phyloP scores from a whole-genome alignment of 2,797 vertebrate species.

The Hephaestus fuliginosus region DNA sequence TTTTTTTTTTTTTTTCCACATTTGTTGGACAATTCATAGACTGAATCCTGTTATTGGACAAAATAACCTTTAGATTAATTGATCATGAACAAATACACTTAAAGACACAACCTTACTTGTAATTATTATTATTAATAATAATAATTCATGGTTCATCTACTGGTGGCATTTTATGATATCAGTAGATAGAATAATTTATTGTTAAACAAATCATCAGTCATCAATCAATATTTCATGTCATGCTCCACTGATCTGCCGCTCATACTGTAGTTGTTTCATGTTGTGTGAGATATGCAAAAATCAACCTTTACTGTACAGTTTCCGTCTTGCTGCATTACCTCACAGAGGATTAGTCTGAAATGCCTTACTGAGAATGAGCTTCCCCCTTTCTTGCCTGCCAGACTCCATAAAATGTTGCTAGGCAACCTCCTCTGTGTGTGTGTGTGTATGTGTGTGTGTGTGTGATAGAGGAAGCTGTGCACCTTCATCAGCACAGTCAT shows the following conservation, averaged over 20 bases:
- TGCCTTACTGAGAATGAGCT: constrained; percentile 65
- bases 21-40: neutral
- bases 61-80: constrained; percentile 1
- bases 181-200: neutral
- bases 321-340: constrained; percentile 58
- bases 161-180: too few relatives aligned
- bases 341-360: constrained; percentile 49
- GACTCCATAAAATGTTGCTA: constrained; percentile 84
- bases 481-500: constrained; percentile 71
- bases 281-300: constrained; percentile 7
- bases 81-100: neutral
- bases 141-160: neutral
- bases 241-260: neutral
- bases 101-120: neutral
- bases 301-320: constrained; percentile 16
- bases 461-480: constrained; percentile 40
- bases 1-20: neutral
- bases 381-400: constrained; percentile 66
- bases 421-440: constrained; percentile 76
- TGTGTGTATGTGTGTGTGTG: constrained; percentile 31
- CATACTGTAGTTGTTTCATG: constrained; percentile 6
- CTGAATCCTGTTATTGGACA: neutral
- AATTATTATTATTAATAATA: neutral
- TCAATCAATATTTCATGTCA: constrained; percentile 18
- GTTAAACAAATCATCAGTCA: constrained; percentile 8